Percentiles rank a stretch among this genome's conserved stretches.
Conservation (phyloP, 2,113 vertebrate genomes). For the Chrysochloris asiatica region DNA sequence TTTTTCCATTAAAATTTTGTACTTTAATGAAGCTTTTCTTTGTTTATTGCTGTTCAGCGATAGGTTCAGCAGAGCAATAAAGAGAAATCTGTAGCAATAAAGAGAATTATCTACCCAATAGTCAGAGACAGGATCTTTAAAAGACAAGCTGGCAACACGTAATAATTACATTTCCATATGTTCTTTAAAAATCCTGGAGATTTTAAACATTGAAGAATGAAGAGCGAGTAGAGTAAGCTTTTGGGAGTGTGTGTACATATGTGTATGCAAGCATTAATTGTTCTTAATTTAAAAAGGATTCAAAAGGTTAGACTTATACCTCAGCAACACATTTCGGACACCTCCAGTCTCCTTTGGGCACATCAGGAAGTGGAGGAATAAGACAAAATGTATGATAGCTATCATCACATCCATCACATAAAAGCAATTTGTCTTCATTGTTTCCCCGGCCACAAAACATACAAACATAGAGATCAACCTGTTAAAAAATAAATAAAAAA, state of each 20-base stretch:
- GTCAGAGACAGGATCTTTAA: background rate
- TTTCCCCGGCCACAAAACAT: constrained; percentile 97
- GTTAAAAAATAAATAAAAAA: constrained; percentile 13
- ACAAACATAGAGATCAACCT: constrained; percentile 98
- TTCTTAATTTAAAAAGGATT: background rate
- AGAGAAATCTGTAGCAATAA: background rate
- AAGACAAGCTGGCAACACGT: background rate
- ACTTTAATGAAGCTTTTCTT: background rate
- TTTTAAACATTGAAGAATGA: constrained; percentile 10
- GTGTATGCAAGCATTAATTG: background rate
- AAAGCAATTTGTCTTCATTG: constrained; percentile 94
- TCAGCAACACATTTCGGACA: constrained; percentile 98
- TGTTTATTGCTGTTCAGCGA: background rate
- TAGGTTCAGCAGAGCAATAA: background rate
- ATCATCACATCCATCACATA: constrained; percentile 98
- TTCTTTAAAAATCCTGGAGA: constrained; percentile 25
- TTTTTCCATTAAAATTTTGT: background rate
- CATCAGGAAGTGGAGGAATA: constrained; percentile 96
- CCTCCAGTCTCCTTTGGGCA: constrained; percentile 98
- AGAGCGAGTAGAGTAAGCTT: background rate
- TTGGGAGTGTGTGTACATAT: background rate
- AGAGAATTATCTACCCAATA: background rate
- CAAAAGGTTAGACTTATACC: constrained; percentile 83
- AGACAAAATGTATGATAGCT: constrained; percentile 99
- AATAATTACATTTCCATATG: background rate